A percentile compares a stretch with the other conserved stretches of the same genome.
phyloP scores from a whole-genome alignment of 2,797 vertebrate genomes.

The Phrynocephalus guinanensis region DNA sequence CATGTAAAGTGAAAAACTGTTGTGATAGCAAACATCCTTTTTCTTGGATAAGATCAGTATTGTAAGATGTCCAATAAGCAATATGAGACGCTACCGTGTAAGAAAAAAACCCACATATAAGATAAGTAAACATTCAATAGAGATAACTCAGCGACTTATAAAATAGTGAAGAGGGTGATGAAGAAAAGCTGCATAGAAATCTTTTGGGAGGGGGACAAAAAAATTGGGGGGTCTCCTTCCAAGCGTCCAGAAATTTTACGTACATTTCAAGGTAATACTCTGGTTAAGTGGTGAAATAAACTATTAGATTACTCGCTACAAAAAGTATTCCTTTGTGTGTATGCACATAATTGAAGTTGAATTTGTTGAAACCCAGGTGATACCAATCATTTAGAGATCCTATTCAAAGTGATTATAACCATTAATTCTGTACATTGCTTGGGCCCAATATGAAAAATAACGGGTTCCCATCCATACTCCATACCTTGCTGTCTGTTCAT shows the following conservation, averaged over 20 bases:
- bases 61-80: conserved; percentile 26
- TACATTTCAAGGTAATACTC: background rate
- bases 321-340: background rate
- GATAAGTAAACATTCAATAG: background rate
- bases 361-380: background rate
- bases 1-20: background rate
- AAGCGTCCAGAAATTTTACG: too few relatives aligned
- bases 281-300: background rate
- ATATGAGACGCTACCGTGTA: background rate
- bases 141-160: background rate
- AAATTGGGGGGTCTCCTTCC: too few relatives aligned
- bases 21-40: conserved; percentile 10
- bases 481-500: background rate
- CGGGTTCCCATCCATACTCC: too few relatives aligned
- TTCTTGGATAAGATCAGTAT: background rate
- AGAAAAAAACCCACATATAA: background rate
- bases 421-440: background rate
- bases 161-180: background rate
- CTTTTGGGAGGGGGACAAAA: too few relatives aligned
- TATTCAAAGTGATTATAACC: background rate
- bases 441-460: background rate
- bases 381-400: background rate
- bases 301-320: background rate
- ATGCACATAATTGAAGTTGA: background rate
- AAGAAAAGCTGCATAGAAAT: background rate